Evolutionary conservation across 2,888 invertebrate species (phyloP).

Genomic region (Melanchra persicariae): DNA sequence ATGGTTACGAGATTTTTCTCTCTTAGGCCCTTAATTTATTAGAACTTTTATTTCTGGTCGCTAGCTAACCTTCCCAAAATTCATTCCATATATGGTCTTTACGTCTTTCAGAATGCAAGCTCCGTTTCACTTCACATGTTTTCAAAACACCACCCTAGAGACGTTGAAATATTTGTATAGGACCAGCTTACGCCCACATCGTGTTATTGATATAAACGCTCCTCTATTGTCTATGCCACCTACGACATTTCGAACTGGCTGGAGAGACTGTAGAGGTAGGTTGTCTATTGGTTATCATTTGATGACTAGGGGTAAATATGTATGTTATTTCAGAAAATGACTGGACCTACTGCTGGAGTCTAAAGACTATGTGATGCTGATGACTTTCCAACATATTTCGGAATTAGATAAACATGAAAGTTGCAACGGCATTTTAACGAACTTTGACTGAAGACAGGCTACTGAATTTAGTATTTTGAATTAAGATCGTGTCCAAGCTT

Average conservation of each 20-base stretch:
- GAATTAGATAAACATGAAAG: neutral
- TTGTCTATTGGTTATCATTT: constrained; percentile 14
- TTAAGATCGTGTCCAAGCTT: too few species aligned
- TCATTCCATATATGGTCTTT: too few species aligned
- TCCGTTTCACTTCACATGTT: constrained; percentile 15
- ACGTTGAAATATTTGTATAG: constrained; percentile 66
- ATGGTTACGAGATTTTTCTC: too few species aligned
- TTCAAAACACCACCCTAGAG: constrained; percentile 55
- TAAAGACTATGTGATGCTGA: neutral
- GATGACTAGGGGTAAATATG: neutral
- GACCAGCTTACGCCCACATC: constrained; percentile 58
- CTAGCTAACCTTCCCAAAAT: too few species aligned
- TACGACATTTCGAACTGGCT: constrained; percentile 32
- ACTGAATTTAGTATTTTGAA: too few species aligned
- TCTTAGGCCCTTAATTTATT: too few species aligned
- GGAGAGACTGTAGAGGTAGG: neutral
- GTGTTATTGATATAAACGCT: constrained; percentile 62
- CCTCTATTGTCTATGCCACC: constrained; percentile 43
- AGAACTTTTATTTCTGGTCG: too few species aligned
- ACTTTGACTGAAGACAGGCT: too few species aligned
- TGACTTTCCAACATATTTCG: neutral
- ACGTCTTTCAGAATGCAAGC: constrained; percentile 31
- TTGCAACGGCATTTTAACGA: neutral
- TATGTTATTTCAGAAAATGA: constrained; percentile 3
- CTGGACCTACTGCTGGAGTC: neutral